These are phyloP conservation scores for Ceyx margarethae DNA, from an alignment of 2,113 vertebrate species.

Conservation along the genomic window DNA sequence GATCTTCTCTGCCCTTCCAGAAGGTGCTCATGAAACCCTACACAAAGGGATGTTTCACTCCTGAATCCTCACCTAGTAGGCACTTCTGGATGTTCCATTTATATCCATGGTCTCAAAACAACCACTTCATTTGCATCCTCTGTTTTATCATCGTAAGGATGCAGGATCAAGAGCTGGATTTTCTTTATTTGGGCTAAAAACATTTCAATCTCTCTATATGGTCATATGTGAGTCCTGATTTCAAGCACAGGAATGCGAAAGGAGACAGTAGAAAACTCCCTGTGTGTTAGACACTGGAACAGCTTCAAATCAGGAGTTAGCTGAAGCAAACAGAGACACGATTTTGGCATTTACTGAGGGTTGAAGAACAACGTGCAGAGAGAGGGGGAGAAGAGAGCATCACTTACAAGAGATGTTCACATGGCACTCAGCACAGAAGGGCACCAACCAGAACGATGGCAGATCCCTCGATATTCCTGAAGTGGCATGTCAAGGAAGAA, in stretches of 20 bases:
- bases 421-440: background rate
- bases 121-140: background rate
- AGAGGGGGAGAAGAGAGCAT: background rate
- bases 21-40: background rate
- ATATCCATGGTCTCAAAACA: background rate
- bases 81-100: background rate
- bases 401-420: background rate
- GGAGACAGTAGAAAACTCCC: background rate
- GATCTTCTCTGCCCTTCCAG: background rate
- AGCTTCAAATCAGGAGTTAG: slow-evolving; percentile 2
- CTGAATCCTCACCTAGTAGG: background rate
- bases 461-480: background rate
- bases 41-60: background rate
- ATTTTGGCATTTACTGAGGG: background rate
- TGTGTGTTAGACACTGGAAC: background rate
- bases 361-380: background rate
- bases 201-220: background rate
- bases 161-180: background rate
- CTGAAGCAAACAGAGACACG: background rate
- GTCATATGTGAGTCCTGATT: background rate
- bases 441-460: fast-evolving
- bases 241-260: slow-evolving; percentile 24
- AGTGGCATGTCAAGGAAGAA: background rate
- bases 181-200: slow-evolving; percentile 30
- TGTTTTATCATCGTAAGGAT: background rate